Conservation (phyloP, 2,113 vertebrate genomes). For the Chaenocephalus aceratus region DNA sequence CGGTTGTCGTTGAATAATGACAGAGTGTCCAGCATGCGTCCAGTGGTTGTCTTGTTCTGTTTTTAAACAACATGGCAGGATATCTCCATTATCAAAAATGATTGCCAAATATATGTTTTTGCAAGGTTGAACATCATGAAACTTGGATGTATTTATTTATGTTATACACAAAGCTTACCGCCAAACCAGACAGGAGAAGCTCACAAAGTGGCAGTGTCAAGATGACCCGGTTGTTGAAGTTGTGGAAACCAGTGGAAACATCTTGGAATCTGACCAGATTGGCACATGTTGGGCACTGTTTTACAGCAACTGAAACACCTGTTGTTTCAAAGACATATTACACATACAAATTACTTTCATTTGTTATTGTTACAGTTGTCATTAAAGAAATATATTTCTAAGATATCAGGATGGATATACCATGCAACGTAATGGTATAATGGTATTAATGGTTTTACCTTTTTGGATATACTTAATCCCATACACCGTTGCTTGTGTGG, state of each 20-base stretch:
- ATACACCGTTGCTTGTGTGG: constrained; percentile 19
- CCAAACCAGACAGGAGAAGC: constrained; percentile 9
- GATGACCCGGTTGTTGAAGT: constrained; percentile 14
- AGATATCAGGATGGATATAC: neutral
- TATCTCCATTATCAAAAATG: neutral
- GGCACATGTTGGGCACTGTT: neutral
- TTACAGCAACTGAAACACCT: too few species aligned
- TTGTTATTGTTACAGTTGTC: too few species aligned
- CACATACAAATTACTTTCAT: too few species aligned
- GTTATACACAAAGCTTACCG: neutral
- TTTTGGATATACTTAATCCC: constrained; percentile 12
- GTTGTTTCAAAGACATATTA: too few species aligned
- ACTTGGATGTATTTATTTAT: neutral
- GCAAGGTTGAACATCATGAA: neutral
- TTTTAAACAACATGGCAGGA: neutral
- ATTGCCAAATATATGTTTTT: neutral
- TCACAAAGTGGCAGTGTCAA: constrained; percentile 31
- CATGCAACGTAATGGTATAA: neutral
- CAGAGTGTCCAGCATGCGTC: too few species aligned
- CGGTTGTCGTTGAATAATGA: neutral
- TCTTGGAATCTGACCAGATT: constrained; percentile 26
- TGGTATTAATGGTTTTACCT: constrained; percentile 1
- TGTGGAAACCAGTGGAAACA: constrained; percentile 32
- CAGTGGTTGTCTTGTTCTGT: constrained; percentile 38
- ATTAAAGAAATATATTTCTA: too few species aligned